Evolutionary conservation across 92 coral and sea anemone genomes (phyloP).

Genomic region (Nematostella vectensis): DNA sequence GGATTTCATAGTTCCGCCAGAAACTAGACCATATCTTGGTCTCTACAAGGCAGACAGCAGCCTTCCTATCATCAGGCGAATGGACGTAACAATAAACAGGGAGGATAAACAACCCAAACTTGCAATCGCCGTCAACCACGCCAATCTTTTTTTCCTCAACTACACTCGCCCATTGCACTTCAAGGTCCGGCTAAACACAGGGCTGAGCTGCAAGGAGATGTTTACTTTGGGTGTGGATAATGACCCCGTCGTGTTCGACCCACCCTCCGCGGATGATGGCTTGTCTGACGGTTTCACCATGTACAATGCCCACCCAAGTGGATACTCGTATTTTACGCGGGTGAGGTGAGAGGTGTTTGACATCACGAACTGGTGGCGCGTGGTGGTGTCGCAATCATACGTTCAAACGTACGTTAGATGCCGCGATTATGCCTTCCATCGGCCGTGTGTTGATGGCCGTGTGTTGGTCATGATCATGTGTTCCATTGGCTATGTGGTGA

Average conservation of each 20-base stretch:
- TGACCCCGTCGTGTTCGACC: constrained; percentile 48
- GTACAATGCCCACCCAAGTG: constrained; percentile 61
- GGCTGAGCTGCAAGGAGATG: constrained; percentile 3
- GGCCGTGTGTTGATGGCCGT: too few relatives aligned
- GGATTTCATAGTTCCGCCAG: constrained; percentile 28
- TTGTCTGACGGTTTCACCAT: constrained; percentile 51
- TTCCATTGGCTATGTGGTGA: too few relatives aligned
- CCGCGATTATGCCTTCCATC: too few relatives aligned
- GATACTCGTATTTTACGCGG: constrained; percentile 33
- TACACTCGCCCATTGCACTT: constrained; percentile 48
- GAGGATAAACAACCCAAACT: constrained; percentile 10
- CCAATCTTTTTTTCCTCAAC: constrained; percentile 22
- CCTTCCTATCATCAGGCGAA: constrained; percentile 11
- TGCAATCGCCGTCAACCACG: constrained; percentile 13
- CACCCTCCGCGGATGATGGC: constrained; percentile 30
- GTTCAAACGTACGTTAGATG: too few relatives aligned
- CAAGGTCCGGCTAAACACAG: constrained; percentile 15
- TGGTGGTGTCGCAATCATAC: neutral
- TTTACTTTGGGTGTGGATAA: constrained; percentile 45
- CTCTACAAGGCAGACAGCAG: constrained; percentile 29
- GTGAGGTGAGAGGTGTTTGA: neutral
- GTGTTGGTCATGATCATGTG: too few relatives aligned
- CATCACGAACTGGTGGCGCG: neutral
- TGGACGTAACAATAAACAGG: constrained; percentile 33
- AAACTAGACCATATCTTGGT: constrained; percentile 43